Evolutionary conservation across 2,888 invertebrate genomes (phyloP).

Genomic region (Eudemis profundana): DNA sequence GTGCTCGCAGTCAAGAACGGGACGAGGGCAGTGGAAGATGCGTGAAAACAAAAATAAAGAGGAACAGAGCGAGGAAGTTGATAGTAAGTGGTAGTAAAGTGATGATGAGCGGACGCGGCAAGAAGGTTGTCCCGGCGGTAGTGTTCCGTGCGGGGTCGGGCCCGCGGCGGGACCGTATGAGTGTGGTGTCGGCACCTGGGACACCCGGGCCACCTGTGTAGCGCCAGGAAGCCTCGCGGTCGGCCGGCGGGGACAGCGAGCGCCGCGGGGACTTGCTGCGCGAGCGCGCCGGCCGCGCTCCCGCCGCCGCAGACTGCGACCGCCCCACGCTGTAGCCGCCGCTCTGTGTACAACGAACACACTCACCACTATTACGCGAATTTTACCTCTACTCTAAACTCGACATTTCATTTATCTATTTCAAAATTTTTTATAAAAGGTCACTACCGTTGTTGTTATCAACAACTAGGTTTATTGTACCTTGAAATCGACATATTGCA

Average conservation of each 20-base stretch:
- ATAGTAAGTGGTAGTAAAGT: constrained; percentile 82
- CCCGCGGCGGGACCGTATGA: constrained; percentile 48
- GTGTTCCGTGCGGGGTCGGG: constrained; percentile 84
- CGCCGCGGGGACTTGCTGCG: constrained; percentile 93
- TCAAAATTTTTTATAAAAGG: too few relatives aligned
- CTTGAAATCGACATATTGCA: too few relatives aligned
- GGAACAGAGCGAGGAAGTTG: constrained; percentile 76
- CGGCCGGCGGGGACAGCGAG: constrained; percentile 93
- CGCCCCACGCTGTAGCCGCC: constrained; percentile 86
- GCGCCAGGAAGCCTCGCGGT: constrained; percentile 84
- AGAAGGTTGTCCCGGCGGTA: constrained; percentile 74
- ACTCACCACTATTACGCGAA: constrained; percentile 22
- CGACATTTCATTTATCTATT: too few relatives aligned
- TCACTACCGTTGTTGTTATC: too few relatives aligned
- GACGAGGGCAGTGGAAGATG: constrained; percentile 77
- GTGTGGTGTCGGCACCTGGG: constrained; percentile 58
- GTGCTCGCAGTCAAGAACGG: constrained; percentile 72
- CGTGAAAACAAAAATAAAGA: constrained; percentile 72
- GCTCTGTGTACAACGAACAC: constrained; percentile 71
- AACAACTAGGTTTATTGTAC: too few relatives aligned
- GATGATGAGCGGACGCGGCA: constrained; percentile 78
- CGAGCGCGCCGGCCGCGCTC: constrained; percentile 80
- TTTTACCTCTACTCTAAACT: too few relatives aligned
- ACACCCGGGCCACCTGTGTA: constrained; percentile 82
- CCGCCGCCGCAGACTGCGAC: constrained; percentile 94